Evolutionary conservation across 2,888 invertebrate species (phyloP).

Genomic region (Leptinotarsa tumamoca): DNA sequence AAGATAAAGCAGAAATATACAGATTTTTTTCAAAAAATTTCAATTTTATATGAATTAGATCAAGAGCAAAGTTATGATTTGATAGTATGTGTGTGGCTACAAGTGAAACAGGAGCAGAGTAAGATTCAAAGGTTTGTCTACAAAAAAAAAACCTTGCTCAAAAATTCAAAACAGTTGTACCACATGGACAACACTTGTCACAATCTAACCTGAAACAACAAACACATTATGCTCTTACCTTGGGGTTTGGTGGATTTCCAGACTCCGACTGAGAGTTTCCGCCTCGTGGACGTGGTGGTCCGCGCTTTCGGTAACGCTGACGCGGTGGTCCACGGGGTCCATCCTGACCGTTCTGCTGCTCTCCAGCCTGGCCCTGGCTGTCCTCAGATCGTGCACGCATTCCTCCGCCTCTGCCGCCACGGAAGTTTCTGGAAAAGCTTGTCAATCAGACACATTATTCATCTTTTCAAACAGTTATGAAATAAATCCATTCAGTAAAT

Average conservation of each 20-base stretch:
- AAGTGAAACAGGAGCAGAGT: too few relatives aligned
- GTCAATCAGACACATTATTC: conserved; percentile 14
- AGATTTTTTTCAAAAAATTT: too few relatives aligned
- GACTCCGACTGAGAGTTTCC: conserved; percentile 65
- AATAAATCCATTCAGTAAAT: background rate
- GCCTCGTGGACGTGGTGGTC: conserved; percentile 62
- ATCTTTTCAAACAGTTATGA: background rate
- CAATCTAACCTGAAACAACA: background rate
- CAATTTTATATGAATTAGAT: too few relatives aligned
- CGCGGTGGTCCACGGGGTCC: conserved; percentile 64
- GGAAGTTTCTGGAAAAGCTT: conserved; percentile 70
- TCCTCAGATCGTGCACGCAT: conserved; percentile 71
- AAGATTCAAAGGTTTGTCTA: too few relatives aligned
- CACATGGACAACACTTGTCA: background rate
- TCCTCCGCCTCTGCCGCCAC: conserved; percentile 74
- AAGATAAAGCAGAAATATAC: too few relatives aligned
- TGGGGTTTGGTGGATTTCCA: conserved; percentile 38
- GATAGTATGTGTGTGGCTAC: too few relatives aligned
- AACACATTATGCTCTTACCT: conserved; percentile 24
- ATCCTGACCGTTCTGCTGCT: conserved; percentile 64
- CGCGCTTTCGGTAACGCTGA: conserved; percentile 67
- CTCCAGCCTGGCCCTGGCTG: conserved; percentile 66
- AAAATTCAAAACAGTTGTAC: background rate
- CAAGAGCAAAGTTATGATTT: too few relatives aligned
- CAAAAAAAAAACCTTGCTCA: too few relatives aligned